Evolutionary conservation across 2,113 vertebrate species (phyloP).

Genomic region (Mormyrus iriodes): DNA sequence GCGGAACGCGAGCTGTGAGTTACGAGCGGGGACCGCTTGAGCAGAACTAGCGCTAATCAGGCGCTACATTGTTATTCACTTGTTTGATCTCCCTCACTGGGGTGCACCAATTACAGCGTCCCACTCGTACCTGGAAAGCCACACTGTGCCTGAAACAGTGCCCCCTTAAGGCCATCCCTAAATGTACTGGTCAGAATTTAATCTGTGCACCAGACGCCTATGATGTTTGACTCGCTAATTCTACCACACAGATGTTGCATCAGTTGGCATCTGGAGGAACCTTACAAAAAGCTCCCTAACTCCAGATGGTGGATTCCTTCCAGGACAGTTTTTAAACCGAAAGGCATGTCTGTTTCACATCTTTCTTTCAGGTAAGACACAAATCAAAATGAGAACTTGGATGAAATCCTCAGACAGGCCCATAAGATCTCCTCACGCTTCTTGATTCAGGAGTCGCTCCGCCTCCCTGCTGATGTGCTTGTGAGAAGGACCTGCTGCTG

Average conservation of each 20-base stretch:
- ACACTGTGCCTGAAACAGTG: background rate
- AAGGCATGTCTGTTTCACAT: background rate
- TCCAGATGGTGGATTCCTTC: background rate
- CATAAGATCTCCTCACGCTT: background rate
- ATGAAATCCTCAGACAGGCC: background rate
- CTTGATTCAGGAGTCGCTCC: background rate
- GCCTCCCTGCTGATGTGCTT: background rate
- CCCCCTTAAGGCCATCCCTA: background rate
- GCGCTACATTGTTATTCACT: background rate
- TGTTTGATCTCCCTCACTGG: conserved; percentile 16
- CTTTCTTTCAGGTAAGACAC: background rate
- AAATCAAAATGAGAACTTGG: background rate
- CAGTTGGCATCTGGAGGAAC: background rate
- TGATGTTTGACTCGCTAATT: background rate
- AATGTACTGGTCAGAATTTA: background rate
- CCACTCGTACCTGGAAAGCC: background rate
- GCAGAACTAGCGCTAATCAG: conserved; percentile 17
- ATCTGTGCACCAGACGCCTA: background rate
- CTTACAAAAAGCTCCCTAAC: background rate
- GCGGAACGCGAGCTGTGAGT: background rate
- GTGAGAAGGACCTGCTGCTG: background rate
- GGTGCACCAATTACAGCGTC: conserved; percentile 10
- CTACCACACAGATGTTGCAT: background rate
- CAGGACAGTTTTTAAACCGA: background rate
- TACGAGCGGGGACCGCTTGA: background rate